Evolutionary conservation across 1,140 invertebrate genomes (phyloP).

Genomic region (Zaprionus nigranus): DNA sequence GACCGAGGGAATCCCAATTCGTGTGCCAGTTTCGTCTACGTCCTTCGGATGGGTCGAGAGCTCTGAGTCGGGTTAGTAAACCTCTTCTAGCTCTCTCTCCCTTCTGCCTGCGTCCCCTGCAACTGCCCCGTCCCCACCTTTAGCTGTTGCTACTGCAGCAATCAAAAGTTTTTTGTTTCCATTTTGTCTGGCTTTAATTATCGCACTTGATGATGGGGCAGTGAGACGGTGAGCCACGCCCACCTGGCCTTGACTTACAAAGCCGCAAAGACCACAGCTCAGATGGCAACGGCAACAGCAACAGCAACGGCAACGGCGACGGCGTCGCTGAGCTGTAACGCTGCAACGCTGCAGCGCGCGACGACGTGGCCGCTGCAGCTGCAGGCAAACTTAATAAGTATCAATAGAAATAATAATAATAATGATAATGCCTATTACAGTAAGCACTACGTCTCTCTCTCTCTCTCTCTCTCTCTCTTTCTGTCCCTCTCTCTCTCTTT

Average conservation of each 20-base stretch:
- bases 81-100: not conserved
- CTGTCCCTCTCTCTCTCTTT: not conserved
- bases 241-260: constrained; percentile 64
- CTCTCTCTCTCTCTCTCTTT: not conserved
- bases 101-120: not conserved
- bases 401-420: constrained; percentile 38
- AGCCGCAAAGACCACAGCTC: constrained; percentile 63
- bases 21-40: not conserved
- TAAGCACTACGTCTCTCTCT: not conserved
- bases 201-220: constrained; percentile 48
- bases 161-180: constrained; percentile 33
- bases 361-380: constrained; percentile 7
- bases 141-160: constrained; percentile 15
- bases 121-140: not conserved
- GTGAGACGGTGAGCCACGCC: constrained; percentile 35
- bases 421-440: constrained; percentile 31
- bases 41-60: constrained; percentile 13
- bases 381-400: constrained; percentile 6
- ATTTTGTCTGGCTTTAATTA: constrained; percentile 54
- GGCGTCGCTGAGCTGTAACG: constrained; percentile 46
- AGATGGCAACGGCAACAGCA: not conserved
- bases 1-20: constrained; percentile 10
- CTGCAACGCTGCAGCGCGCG: not conserved
- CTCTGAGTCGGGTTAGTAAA: not conserved
- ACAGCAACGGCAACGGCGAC: not conserved